Percentiles rank a stretch among this genome's conserved stretches.
These are phyloP conservation scores for Xiphorhynchus elegans DNA, from an alignment of 2,113 vertebrate species.

Conservation along the genomic window DNA sequence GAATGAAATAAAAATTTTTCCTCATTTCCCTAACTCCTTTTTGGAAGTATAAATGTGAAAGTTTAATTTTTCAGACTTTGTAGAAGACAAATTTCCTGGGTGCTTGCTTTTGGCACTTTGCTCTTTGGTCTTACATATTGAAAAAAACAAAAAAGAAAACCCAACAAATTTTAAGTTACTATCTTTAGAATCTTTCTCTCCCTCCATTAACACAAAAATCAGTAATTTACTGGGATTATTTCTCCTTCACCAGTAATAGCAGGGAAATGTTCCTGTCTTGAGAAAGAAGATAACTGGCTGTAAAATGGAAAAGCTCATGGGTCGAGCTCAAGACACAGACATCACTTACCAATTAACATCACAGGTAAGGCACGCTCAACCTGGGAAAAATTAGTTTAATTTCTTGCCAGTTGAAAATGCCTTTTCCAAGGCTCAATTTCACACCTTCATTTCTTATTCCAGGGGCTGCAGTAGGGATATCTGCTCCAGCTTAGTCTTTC, in stretches of 20 bases:
- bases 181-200: not conserved
- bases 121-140: not conserved
- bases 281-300: not conserved
- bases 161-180: not conserved
- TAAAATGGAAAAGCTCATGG: not conserved
- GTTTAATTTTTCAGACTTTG: not conserved
- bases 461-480: not conserved
- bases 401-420: not conserved
- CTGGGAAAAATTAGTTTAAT: not conserved
- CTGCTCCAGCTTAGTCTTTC: not conserved
- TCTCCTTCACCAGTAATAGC: not conserved
- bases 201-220: not conserved
- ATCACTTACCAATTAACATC: not conserved
- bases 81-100: not conserved
- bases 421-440: not conserved
- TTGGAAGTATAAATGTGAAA: not conserved
- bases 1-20: not conserved
- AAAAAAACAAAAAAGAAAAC: not conserved
- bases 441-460: not conserved
- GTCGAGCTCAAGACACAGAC: accelerated
- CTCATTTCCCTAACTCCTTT: not conserved
- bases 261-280: not conserved
- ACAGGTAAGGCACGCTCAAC: not conserved
- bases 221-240: not conserved
- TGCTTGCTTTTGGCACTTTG: not conserved